Percentiles rank a stretch among this genome's conserved stretches.
phyloP scores from a whole-genome alignment of 2,113 vertebrate genomes.

The Antennarius striatus region DNA sequence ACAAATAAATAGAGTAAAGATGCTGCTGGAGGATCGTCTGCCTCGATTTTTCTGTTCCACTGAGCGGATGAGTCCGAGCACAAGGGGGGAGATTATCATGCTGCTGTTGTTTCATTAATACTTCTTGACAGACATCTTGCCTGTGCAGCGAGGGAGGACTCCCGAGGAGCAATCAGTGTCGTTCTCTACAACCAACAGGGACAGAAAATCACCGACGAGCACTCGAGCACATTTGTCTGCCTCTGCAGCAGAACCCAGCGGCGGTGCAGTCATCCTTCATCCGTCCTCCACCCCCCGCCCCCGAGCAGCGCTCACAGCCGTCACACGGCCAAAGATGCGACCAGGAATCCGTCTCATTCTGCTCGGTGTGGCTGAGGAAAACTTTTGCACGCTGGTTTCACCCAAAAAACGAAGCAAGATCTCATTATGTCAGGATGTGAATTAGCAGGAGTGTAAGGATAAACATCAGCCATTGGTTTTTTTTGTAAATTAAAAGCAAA shows the following conservation, averaged over 20 bases:
- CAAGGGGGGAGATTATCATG: not conserved
- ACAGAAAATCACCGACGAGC: conserved; percentile 7
- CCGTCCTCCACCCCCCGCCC: conserved; percentile 38
- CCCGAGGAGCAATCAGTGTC: conserved; percentile 13
- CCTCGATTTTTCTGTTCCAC: conserved; percentile 1
- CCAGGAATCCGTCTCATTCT: conserved; percentile 36
- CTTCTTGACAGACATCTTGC: conserved; percentile 41
- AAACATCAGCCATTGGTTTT: too few species aligned
- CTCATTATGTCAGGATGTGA: too few species aligned
- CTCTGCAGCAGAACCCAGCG: conserved; percentile 1
- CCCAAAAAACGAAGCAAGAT: too few species aligned
- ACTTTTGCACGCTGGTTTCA: not conserved
- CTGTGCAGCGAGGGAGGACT: conserved; percentile 8
- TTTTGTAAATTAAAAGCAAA: too few species aligned
- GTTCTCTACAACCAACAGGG: conserved; percentile 5
- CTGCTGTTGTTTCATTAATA: conserved; percentile 40
- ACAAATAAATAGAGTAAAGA: not conserved
- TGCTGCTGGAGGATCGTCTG: not conserved
- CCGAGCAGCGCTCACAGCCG: conserved; percentile 50
- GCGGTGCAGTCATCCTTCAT: conserved; percentile 51
- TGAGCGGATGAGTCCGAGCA: conserved; percentile 14
- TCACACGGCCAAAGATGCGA: conserved; percentile 31
- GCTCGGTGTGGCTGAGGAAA: not conserved
- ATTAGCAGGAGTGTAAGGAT: too few species aligned
- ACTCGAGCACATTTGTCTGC: not conserved